Evolutionary conservation across 1,140 invertebrate genomes (phyloP).

Genomic region (Drosophila pandora): DNA sequence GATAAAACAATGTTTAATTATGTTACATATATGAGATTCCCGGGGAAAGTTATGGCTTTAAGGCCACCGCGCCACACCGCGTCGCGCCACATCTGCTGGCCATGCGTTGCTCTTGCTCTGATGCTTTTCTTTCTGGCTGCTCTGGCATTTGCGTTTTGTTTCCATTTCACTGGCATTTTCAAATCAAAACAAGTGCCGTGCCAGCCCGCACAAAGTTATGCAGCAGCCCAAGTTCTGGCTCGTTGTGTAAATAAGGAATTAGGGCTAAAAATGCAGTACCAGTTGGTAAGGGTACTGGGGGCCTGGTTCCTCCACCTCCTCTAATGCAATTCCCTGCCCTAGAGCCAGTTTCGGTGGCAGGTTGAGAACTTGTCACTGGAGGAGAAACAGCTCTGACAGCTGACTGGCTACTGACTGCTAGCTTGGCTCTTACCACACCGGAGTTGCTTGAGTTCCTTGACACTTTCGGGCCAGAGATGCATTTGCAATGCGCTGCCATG

Average conservation of each 20-base stretch:
- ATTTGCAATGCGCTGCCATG: constrained; percentile 19
- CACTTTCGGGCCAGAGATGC: constrained; percentile 23
- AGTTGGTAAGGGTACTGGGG: neutral
- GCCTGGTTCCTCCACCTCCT: neutral
- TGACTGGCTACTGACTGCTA: constrained; percentile 16
- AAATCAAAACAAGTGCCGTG: constrained; percentile 28
- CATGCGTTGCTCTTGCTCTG: constrained; percentile 44
- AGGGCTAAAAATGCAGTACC: constrained; percentile 8
- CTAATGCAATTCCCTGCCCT: neutral
- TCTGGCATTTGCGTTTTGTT: constrained; percentile 24
- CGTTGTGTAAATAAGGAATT: constrained; percentile 35
- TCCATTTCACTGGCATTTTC: constrained; percentile 21
- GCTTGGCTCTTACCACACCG: constrained; percentile 9
- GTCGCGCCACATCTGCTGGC: constrained; percentile 47
- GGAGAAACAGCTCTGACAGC: constrained; percentile 19
- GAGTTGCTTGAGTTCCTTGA: constrained; percentile 36
- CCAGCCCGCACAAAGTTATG: constrained; percentile 22
- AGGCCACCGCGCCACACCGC: constrained; percentile 3
- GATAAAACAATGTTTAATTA: constrained; percentile 57
- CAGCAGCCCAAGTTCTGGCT: constrained; percentile 14
- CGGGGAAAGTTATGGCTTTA: constrained; percentile 46
- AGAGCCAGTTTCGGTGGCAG: constrained; percentile 16
- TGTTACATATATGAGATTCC: constrained; percentile 33
- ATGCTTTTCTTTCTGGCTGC: neutral
- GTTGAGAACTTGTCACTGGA: constrained; percentile 30